Base-by-base conservation (phyloP, 2,888 invertebrate species). In the Spialia ferax region DNA sequence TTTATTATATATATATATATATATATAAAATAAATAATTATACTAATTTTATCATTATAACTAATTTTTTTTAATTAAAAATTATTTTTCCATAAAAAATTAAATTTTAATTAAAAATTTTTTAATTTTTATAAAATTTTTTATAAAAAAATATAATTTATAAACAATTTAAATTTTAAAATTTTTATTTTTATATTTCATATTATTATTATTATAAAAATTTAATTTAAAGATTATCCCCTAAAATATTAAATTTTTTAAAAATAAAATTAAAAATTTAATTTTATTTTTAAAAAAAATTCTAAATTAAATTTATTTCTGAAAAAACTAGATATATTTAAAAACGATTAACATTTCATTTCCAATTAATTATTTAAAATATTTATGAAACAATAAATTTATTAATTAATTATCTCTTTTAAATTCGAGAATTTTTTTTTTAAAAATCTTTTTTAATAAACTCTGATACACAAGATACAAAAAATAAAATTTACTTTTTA, bases 381-480 rank as follows among this genome's bases (percentile, higher is more conserved):
- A 94, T 87, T 95, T 94, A 84, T 95, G 73, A 76, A 0, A 95
- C 94, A 95, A 87, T 94, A 95, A 95, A 77, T 90, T 87, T 79
- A 81, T 61, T 95, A 94, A 88, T 82, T 88, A 91, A 88, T 94
- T 95, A 95, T 86, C 92, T 95, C 95, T 94, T 94, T 93, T 93
- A 89, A 94, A 94, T 95, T 95, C 95, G 94, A 94, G 93, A 95
- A 91, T 85, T 86, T 85, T 87, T 84, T 69, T 69, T 52, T 63
- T 82, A 79, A 81, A 81, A 81, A 78, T 68, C 77, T 83, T 91
- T 84, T 76, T 96, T 92, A 93, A 95, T 94, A 93, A 94, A 94
- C 95, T 95, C 95, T 96, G 94, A 96, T 95, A 95, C 96, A 94
- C 95, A 96, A 96, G 95, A 95, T 95, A 96, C 94, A 94, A 85